Conservation (phyloP, 2,888 invertebrate genomes). For the Autographa gamma region DNA sequence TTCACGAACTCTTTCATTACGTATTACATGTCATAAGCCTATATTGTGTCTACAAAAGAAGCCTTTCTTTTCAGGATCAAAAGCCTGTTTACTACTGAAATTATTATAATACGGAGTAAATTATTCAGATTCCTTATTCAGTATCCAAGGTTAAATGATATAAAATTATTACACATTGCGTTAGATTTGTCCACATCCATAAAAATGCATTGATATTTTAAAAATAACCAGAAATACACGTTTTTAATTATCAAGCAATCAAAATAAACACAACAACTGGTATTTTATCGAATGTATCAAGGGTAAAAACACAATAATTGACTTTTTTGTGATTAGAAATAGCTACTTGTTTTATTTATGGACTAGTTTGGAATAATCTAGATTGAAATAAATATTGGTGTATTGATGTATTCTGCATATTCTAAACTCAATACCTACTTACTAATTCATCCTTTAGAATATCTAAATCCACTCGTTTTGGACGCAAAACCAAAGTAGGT, state of each 20-base stretch:
- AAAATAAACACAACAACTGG: slow-evolving; percentile 1
- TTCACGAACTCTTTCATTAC: too few relatives aligned
- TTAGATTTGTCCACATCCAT: neutral
- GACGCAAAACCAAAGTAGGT: neutral
- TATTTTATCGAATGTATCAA: slow-evolving; percentile 2
- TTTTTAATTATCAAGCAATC: neutral
- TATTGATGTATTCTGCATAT: neutral
- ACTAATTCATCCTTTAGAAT: neutral
- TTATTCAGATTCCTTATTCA: too few relatives aligned
- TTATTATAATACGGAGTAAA: too few relatives aligned
- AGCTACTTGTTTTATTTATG: neutral
- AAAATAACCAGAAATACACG: neutral
- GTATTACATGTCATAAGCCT: neutral
- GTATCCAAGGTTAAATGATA: too few relatives aligned
- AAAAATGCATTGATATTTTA: neutral
- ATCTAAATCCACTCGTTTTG: neutral
- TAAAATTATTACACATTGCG: neutral
- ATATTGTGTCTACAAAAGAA: too few relatives aligned
- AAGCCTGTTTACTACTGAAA: too few relatives aligned
- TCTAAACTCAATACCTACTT: neutral
- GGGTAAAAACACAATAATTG: neutral
- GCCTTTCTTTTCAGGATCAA: too few relatives aligned
- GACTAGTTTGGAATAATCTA: neutral
- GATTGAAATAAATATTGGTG: neutral
- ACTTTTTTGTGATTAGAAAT: neutral